Percentiles rank a stretch among this genome's conserved stretches.
phyloP scores from a whole-genome alignment of 1,140 invertebrate species.

The Megalonaias nervosa region DNA sequence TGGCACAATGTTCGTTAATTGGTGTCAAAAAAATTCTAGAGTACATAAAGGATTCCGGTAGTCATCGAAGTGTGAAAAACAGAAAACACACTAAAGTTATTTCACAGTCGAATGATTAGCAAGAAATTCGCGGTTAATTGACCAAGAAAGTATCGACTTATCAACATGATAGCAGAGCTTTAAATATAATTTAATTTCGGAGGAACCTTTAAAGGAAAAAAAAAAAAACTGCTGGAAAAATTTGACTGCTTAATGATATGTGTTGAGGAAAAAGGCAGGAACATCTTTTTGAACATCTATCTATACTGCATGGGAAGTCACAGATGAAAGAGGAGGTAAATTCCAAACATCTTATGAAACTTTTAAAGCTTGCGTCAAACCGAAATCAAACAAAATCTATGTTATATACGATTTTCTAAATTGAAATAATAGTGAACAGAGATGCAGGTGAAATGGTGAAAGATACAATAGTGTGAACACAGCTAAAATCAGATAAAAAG shows the following conservation, averaged over 20 bases:
- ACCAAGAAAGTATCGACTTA: slow-evolving; percentile 10
- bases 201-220: slow-evolving; percentile 1
- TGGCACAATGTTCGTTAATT: too few species aligned
- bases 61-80: too few species aligned
- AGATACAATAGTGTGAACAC: slow-evolving; percentile 34
- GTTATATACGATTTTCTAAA: slow-evolving; percentile 32
- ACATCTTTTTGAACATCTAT: slow-evolving; percentile 23
- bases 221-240: slow-evolving; percentile 8
- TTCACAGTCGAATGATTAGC: too few species aligned
- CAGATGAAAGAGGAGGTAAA: slow-evolving; percentile 2
- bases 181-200: slow-evolving; percentile 18
- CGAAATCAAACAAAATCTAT: slow-evolving; percentile 20
- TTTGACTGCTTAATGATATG: slow-evolving; percentile 25
- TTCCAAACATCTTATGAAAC: neutral
- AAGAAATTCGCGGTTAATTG: neutral
- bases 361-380: slow-evolving; percentile 31
- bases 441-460: slow-evolving; percentile 28
- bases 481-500: slow-evolving; percentile 32
- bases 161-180: neutral
- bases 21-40: too few species aligned
- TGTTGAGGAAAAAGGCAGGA: slow-evolving; percentile 13
- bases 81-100: too few species aligned
- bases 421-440: slow-evolving; percentile 8
- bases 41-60: too few species aligned
- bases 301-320: slow-evolving; percentile 19